Evolutionary conservation across 2,113 vertebrate species (phyloP).

Genomic region (Loxodonta africana): DNA sequence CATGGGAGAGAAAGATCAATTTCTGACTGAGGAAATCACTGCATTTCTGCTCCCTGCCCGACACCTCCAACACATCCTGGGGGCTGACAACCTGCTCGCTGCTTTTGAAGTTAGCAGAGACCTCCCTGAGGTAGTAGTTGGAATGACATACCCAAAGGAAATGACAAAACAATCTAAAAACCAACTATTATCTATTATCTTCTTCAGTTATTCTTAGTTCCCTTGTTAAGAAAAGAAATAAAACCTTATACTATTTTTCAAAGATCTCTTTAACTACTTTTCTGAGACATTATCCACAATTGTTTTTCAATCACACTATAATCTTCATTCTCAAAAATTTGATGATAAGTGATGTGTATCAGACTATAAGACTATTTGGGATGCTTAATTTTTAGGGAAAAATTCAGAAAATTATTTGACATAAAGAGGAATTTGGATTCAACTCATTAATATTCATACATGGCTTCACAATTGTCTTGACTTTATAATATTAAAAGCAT

Average conservation of each 20-base stretch:
- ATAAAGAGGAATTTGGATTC: conserved; percentile 64
- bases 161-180: neutral
- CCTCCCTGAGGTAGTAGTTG: neutral
- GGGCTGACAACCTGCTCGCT: neutral
- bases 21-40: neutral
- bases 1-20: neutral
- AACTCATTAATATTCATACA: conserved; percentile 70
- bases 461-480: neutral
- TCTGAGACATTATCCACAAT: neutral
- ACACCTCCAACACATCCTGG: neutral
- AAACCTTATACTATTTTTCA: neutral
- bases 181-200: neutral
- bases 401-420: conserved; percentile 70
- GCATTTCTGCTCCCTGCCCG: no score
- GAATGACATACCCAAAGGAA: neutral
- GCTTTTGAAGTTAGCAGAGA: neutral
- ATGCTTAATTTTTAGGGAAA: conserved; percentile 74
- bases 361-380: conserved; percentile 11
- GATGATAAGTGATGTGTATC: neutral
- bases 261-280: neutral
- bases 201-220: neutral
- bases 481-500: conserved; percentile 72
- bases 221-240: neutral
- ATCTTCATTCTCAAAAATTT: conserved; percentile 75
- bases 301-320: conserved; percentile 73